Evolutionary conservation across 2,113 vertebrate species (phyloP).

Genomic region (Globicephala melas): DNA sequence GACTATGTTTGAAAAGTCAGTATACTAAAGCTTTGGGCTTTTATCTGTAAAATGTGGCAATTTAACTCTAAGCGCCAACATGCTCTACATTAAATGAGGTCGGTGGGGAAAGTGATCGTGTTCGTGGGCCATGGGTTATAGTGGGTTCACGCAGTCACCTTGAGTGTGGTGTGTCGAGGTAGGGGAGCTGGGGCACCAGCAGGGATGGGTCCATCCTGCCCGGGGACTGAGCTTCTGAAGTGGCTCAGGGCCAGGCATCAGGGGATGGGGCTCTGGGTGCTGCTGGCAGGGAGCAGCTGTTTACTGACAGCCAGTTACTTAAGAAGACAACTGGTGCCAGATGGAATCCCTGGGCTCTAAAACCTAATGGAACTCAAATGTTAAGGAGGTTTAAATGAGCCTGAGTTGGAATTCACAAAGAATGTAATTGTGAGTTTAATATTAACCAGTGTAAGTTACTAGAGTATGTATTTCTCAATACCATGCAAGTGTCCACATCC

Average conservation of each 20-base stretch:
- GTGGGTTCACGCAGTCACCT: neutral
- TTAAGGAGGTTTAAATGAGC: neutral
- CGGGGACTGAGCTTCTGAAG: neutral
- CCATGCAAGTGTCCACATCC: neutral
- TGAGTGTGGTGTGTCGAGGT: neutral
- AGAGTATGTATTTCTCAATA: neutral
- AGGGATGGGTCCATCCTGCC: neutral
- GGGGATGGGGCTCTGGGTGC: neutral
- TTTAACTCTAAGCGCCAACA: neutral
- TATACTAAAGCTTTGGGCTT: neutral
- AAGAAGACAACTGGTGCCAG: neutral
- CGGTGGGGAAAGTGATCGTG: neutral
- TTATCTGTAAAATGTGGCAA: neutral
- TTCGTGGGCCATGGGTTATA: neutral
- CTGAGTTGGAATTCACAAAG: neutral
- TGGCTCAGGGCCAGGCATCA: neutral
- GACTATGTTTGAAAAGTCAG: constrained; percentile 22
- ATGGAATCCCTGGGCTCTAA: neutral
- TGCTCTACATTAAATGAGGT: neutral
- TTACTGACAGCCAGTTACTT: constrained; percentile 4
- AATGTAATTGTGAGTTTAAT: neutral
- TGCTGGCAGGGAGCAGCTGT: constrained; percentile 6
- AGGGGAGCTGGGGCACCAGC: neutral
- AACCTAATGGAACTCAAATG: neutral
- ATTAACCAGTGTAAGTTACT: neutral